A percentile compares a stretch with the other conserved stretches of the same genome.
Conservation (phyloP, 2,113 vertebrate genomes). For the Myanophis thanlyinensis region DNA sequence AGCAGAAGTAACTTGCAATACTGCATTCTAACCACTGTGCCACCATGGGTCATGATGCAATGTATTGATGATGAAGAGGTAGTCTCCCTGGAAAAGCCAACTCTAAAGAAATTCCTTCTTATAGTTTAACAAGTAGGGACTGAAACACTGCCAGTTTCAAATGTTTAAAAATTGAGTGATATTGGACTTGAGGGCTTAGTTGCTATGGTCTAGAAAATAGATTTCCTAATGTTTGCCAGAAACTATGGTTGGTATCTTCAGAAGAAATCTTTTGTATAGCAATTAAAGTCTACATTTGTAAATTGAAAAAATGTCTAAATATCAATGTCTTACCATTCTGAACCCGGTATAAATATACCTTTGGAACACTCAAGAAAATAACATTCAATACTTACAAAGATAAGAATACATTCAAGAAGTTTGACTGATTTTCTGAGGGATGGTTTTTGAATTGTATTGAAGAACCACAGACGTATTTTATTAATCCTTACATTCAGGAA, state of each 20-base stretch:
- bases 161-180: background rate
- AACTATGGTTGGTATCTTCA: background rate
- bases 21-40: no score
- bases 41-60: background rate
- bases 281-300: background rate
- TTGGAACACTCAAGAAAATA: background rate
- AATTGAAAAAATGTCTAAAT: background rate
- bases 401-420: conserved; percentile 49
- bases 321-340: background rate
- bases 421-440: conserved; percentile 54
- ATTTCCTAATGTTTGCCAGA: background rate
- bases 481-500: conserved; percentile 58
- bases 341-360: conserved; percentile 4
- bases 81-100: background rate
- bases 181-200: conserved; percentile 1
- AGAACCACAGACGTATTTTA: conserved; percentile 45
- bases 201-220: background rate
- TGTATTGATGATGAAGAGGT: background rate
- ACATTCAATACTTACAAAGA: conserved; percentile 56
- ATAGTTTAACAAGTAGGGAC: background rate
- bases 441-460: conserved; percentile 50
- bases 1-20: no score
- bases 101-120: no score
- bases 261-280: background rate
- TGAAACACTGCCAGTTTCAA: background rate